A percentile compares a stretch with the other conserved stretches of the same genome.
phyloP scores from a whole-genome alignment of 2,113 vertebrate genomes.

The Pelusios castaneus region DNA sequence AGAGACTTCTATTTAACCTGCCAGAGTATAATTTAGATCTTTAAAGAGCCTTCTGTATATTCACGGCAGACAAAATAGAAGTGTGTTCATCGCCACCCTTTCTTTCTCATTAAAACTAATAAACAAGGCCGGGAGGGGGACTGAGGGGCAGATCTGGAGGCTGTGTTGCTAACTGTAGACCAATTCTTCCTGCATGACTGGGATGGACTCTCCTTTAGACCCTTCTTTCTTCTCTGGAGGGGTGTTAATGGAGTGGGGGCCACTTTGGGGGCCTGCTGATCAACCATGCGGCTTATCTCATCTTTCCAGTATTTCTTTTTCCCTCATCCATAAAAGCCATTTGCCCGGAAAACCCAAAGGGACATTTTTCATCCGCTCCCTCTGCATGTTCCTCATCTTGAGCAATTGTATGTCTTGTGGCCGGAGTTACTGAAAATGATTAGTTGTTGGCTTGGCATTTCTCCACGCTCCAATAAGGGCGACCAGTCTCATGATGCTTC shows the following conservation, averaged over 20 bases:
- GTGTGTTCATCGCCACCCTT: neutral
- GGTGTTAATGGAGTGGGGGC: neutral
- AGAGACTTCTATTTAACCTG: neutral
- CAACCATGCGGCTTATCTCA: neutral
- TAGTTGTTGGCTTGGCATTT: neutral
- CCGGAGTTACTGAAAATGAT: neutral
- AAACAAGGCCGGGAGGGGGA: fast-evolving
- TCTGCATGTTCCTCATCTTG: neutral
- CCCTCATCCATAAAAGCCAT: fast-evolving
- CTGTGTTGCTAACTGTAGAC: neutral
- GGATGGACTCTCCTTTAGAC: neutral
- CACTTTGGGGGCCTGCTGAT: neutral
- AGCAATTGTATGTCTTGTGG: neutral
- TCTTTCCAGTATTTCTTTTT: neutral
- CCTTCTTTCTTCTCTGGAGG: neutral
- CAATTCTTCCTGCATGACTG: neutral
- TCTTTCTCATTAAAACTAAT: fast-evolving
- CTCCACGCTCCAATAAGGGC: neutral
- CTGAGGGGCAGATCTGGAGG: neutral
- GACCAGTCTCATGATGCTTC: neutral
- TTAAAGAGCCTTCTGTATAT: neutral
- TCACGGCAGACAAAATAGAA: neutral
- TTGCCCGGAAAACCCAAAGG: neutral
- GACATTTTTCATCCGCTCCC: neutral
- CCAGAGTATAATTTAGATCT: constrained; percentile 25